These are phyloP conservation scores for Macrotis lagotis DNA, from an alignment of 2,113 vertebrate species.

Conservation along the genomic window DNA sequence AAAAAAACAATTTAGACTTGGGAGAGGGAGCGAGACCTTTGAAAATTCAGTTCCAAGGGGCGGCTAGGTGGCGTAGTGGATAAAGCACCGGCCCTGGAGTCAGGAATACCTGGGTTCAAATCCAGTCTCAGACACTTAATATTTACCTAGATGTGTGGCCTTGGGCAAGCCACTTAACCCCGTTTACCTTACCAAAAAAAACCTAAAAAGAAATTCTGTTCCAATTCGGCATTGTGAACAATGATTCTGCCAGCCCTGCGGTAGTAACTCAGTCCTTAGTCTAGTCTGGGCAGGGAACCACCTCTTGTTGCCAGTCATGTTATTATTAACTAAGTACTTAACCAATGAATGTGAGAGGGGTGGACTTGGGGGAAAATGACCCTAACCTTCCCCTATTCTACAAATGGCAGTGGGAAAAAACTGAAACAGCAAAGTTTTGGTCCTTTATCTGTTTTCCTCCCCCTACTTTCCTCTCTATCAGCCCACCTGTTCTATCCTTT, in stretches of 20 bases:
- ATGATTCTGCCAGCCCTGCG: background rate
- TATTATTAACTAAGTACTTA: background rate
- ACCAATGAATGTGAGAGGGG: background rate
- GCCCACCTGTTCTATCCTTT: background rate
- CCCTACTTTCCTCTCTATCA: background rate
- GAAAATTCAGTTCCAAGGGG: background rate
- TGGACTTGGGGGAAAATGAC: background rate
- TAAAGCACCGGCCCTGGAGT: no score
- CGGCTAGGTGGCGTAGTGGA: no score
- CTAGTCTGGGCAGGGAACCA: background rate
- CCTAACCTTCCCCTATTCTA: background rate
- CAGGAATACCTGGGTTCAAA: no score
- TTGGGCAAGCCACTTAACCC: no score
- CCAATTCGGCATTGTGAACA: background rate
- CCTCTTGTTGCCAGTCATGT: background rate
- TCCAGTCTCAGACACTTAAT: no score
- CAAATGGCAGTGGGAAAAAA: background rate
- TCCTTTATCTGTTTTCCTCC: background rate
- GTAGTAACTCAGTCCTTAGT: background rate
- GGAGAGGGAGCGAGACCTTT: accelerated
- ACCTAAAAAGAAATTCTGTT: no score
- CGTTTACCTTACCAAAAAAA: no score
- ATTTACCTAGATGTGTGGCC: no score
- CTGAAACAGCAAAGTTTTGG: background rate
- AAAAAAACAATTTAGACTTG: background rate